phyloP scores from a whole-genome alignment of 1,140 invertebrate genomes.

The Monomorium pharaonis region DNA sequence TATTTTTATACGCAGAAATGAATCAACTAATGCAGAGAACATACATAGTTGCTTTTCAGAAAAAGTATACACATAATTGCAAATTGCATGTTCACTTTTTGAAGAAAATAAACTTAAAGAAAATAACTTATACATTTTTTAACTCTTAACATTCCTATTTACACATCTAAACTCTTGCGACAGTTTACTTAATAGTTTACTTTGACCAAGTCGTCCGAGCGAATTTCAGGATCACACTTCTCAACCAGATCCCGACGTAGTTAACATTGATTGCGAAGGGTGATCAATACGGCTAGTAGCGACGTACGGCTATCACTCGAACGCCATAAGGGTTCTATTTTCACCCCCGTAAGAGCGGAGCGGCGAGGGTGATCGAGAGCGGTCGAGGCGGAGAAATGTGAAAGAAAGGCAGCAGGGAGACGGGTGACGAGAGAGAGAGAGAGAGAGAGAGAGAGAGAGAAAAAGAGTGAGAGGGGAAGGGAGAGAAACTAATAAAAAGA shows the following conservation, averaged over 20 bases:
- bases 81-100: no score
- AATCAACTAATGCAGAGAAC: no score
- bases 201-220: background rate
- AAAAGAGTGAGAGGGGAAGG: background rate
- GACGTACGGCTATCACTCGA: conserved; percentile 70
- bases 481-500: background rate
- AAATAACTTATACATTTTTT: no score
- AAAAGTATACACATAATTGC: no score
- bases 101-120: no score
- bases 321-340: conserved; percentile 75
- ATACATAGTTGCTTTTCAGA: no score
- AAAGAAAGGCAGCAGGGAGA: conserved; percentile 43
- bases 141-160: background rate
- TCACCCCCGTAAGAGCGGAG: conserved; percentile 47
- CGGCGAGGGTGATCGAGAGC: conserved; percentile 44
- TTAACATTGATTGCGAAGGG: conserved; percentile 76
- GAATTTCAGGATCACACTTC: conserved; percentile 27
- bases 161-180: background rate
- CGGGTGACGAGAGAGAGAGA: conserved; percentile 16
- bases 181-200: background rate
- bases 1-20: no score
- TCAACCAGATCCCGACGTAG: conserved; percentile 60
- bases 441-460: conserved; percentile 12
- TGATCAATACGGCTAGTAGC: conserved; percentile 75
- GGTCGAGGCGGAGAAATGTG: conserved; percentile 8